Evolutionary conservation across 1,140 invertebrate genomes (phyloP), one percentile per base, ranked within the genome.

Genomic region (Zaprionus ghesquierei): DNA sequence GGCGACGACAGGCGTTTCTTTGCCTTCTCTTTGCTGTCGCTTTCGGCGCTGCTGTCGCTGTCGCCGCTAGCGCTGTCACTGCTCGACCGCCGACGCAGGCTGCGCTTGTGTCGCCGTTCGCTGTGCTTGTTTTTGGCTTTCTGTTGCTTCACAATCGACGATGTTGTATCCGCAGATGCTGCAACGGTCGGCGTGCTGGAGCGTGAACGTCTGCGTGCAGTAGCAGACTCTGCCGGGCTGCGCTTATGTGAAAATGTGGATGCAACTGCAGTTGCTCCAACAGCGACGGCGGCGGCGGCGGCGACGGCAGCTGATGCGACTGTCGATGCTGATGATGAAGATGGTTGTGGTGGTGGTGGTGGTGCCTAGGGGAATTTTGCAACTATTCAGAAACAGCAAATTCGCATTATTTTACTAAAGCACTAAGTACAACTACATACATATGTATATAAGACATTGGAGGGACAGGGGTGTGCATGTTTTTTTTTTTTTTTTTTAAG

Each of bases 301-400:
- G 33, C 33, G 33, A 1, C 12, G 29, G 29, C 29, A 10, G 10
- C 9, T 31, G 33, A 15, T 38, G 35, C n/a, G n/a, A n/a, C 5
- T 38, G n/a, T 25, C n/a, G 38, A n/a, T 15, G 15, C 29, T 69
- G 49, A 10, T 35, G 38, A n/a, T 31, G 25, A 18, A 2, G 49
- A 8, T 53, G 46, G 3, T 33, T 13, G 9, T 31, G 13, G 0
- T 64, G 41, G 2, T 61, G 29, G 55, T 33, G 62, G 66, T 89
- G 84, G 82, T 90, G 82, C 90, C 90, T 91, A 91, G 75, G 79
- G 90, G 90, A 91, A 91, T 84, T 90, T 81, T 80, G 61, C 81
- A 91, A 91, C 90, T 91, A 91, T 91, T 91, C 90, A 91, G 90
- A 91, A 91, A 91, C 90, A 91, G 90, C 90, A 91, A 91, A 91